Conservation (phyloP, 2,888 invertebrate species). For the Calameuta idolon region DNA sequence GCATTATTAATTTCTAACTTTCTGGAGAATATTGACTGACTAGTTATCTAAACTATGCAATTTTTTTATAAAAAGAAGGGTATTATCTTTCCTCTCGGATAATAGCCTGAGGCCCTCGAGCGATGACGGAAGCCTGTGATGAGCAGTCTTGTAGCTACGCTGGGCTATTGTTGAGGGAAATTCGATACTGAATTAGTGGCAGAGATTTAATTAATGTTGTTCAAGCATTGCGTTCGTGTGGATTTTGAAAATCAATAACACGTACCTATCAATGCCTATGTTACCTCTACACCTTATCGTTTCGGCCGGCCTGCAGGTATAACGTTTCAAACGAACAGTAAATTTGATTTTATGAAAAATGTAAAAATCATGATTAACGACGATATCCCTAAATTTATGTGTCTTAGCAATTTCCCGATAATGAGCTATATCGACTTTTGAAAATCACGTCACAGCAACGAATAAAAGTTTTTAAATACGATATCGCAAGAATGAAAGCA, state of each 20-base stretch:
- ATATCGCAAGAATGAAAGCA: too few relatives aligned
- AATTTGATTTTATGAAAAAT: background rate
- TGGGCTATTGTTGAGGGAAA: conserved; percentile 16
- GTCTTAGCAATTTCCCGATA: too few relatives aligned
- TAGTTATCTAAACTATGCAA: background rate
- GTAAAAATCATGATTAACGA: background rate
- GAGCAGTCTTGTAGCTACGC: background rate
- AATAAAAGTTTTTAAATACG: too few relatives aligned
- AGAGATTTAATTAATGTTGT: conserved; percentile 23
- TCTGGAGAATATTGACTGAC: background rate
- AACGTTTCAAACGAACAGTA: background rate
- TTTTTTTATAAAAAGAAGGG: background rate
- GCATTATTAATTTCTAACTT: background rate
- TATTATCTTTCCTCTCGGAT: background rate
- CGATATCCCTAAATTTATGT: background rate
- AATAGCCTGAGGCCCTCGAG: background rate
- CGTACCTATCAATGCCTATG: background rate
- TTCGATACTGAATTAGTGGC: conserved; percentile 21
- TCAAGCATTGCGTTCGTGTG: conserved; percentile 16
- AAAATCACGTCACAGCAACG: too few relatives aligned
- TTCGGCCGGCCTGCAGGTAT: background rate
- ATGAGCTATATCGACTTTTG: too few relatives aligned
- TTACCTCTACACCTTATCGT: background rate
- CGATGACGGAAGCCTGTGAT: background rate
- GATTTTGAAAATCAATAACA: background rate